Conservation (phyloP, 1,140 invertebrate species). For the Asbolus verrucosus region DNA sequence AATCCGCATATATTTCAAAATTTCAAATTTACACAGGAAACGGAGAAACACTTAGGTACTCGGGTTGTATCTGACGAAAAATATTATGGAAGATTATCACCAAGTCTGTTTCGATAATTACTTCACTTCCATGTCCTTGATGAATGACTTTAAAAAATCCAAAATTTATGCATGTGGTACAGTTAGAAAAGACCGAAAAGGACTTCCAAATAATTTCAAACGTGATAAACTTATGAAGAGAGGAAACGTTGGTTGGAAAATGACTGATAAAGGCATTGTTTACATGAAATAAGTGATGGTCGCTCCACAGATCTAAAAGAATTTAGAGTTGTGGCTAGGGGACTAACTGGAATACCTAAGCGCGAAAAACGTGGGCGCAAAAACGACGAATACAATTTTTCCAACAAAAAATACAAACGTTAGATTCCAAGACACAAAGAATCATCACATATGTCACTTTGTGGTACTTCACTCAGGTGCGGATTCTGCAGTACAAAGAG, state of each 20-base stretch:
- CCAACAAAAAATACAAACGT: too few species aligned
- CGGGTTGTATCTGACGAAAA: constrained; percentile 60
- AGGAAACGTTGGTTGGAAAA: constrained; percentile 61
- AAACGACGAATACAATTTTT: too few species aligned
- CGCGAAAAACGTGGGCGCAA: too few species aligned
- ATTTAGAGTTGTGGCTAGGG: too few species aligned
- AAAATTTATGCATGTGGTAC: constrained; percentile 61
- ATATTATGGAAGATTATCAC: constrained; percentile 55
- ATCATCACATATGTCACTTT: too few species aligned
- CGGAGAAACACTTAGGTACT: constrained; percentile 59
- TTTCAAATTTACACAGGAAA: constrained; percentile 65
- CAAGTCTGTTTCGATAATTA: constrained; percentile 62
- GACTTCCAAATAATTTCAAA: constrained; percentile 56
- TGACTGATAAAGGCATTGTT: constrained; percentile 16
- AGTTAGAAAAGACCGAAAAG: constrained; percentile 58
- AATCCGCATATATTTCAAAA: constrained; percentile 63
- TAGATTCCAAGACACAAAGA: too few species aligned
- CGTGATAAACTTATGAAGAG: constrained; percentile 61
- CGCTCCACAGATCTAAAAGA: too few species aligned
- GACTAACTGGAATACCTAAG: too few species aligned
- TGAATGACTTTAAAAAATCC: constrained; percentile 27
- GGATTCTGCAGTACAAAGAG: too few species aligned
- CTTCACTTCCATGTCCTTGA: constrained; percentile 58
- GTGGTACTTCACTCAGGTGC: too few species aligned
- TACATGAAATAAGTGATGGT: too few species aligned